Conservation (phyloP, 2,113 vertebrate genomes). For the Meriones unguiculatus region DNA sequence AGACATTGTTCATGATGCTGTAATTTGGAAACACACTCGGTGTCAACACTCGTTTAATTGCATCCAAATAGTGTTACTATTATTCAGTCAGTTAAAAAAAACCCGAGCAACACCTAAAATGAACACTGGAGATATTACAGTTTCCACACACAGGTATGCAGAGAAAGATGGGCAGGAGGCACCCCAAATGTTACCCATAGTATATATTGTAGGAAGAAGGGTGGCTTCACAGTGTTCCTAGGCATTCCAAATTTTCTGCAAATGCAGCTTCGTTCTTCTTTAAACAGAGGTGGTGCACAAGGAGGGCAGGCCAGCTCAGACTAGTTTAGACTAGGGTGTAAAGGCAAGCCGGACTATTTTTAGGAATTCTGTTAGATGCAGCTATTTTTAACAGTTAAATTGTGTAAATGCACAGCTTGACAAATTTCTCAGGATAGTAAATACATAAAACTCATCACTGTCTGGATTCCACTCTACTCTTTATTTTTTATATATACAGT, state of each 20-base stretch:
- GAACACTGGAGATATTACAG: not conserved
- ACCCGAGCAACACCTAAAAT: not conserved
- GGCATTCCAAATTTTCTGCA: not conserved
- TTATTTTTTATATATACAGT: not conserved
- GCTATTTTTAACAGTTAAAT: not conserved
- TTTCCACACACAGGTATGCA: not conserved
- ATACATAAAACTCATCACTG: not conserved
- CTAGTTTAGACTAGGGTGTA: not conserved
- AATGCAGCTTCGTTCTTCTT: not conserved
- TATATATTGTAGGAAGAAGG: not conserved
- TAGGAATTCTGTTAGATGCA: not conserved
- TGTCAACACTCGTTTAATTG: slow-evolving; percentile 1
- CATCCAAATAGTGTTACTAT: not conserved
- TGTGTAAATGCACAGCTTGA: not conserved
- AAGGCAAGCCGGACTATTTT: not conserved
- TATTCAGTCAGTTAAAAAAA: not conserved
- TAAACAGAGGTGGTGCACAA: not conserved
- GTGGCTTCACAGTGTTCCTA: not conserved
- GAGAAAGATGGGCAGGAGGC: not conserved
- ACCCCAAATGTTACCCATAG: not conserved
- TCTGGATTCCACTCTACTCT: not conserved
- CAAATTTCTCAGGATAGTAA: not conserved
- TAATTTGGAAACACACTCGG: not conserved
- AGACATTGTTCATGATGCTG: not conserved
- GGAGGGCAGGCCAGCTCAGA: not conserved